Evolutionary conservation across 2,113 vertebrate species (phyloP), one percentile per base, ranked within the genome.

Genomic region (Hippolais icterina): DNA sequence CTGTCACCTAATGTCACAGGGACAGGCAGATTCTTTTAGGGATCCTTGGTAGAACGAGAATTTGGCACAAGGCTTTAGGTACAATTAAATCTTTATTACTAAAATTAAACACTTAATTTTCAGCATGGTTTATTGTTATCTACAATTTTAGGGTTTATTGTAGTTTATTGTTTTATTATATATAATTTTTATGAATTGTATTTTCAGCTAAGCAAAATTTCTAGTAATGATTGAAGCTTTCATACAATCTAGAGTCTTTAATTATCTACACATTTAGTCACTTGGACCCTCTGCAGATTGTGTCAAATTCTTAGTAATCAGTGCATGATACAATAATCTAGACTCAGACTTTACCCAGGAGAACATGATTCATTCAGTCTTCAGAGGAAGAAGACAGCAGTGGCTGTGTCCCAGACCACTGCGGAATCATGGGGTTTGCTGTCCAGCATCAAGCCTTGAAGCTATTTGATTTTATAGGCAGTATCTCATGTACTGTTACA

Each of bases 1-100:
- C 81, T 95, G 83, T 91, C 84, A 87, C 64, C 77, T 87, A 84
- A 14, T 57, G 64, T 79, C 89, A 54, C 63, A 86, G 83, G 35
- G 35, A 64, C 70, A 60, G 41, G 15, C 76, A 64, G 64, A 68
- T 61, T 66, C 69, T 83, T 91, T 44, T 41, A 49, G n/a, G 64
- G 29, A 19, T 77, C 31, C 37, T 57, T 41, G 24, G 11, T 15
- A 65, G 54, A 81, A 83, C 21, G 19, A 84, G 46, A 69, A 31
- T 50, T 84, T 59, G 50, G 27, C 37, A 44, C 54, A 18, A 37
- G 37, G 24, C 12, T 93, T n/a, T 44, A 89, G 54, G 56, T 69
- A 31, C 21, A 49, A 23, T 69, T 71, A 47, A 13, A 61, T 22
- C 22, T 69, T 91, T 57, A 44, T 72, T 69, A 31, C 65, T 77